Percentiles rank a stretch among this genome's conserved stretches.
phyloP scores from a whole-genome alignment of 2,888 invertebrate species.

The Crossocerus cetratus region DNA sequence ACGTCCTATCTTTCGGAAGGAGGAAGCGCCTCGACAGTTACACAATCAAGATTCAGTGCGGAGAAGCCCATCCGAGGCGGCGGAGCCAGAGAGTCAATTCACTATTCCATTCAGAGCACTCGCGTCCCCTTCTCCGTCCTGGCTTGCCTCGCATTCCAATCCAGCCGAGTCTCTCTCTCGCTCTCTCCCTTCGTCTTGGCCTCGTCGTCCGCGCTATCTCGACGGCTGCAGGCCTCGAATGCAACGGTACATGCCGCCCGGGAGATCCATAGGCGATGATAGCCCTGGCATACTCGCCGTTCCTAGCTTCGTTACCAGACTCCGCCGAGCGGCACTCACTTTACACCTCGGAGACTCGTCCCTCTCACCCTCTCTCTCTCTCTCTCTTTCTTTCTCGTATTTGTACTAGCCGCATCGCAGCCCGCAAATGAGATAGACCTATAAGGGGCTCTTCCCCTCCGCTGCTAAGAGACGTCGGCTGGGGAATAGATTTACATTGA shows the following conservation, averaged over 20 bases:
- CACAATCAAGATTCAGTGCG: constrained; percentile 55
- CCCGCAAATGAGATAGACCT: too few relatives aligned
- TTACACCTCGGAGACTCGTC: background rate
- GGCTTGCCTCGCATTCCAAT: constrained; percentile 37
- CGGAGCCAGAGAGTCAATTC: constrained; percentile 56
- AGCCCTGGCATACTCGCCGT: constrained; percentile 15
- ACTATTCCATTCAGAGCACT: constrained; percentile 58
- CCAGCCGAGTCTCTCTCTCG: constrained; percentile 1
- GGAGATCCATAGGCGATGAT: constrained; percentile 55
- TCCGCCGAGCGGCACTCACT: constrained; percentile 16
- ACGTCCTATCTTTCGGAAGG: constrained; percentile 41
- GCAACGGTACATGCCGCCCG: constrained; percentile 58
- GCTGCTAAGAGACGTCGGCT: too few relatives aligned
- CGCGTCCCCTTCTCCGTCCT: constrained; percentile 14
- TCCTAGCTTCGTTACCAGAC: constrained; percentile 20
- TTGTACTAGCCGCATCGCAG: too few relatives aligned
- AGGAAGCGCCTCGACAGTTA: constrained; percentile 55
- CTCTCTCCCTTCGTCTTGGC: background rate
- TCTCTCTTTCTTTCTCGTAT: too few relatives aligned
- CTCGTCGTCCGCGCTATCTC: constrained; percentile 26
- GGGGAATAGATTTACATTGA: too few relatives aligned
- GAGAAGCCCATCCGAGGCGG: constrained; percentile 37
- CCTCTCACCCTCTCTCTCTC: background rate
- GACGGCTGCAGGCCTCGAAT: constrained; percentile 38
- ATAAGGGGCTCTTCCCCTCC: too few relatives aligned